phyloP scores from a whole-genome alignment of 2,797 vertebrate species.

The Tangara arthus region DNA sequence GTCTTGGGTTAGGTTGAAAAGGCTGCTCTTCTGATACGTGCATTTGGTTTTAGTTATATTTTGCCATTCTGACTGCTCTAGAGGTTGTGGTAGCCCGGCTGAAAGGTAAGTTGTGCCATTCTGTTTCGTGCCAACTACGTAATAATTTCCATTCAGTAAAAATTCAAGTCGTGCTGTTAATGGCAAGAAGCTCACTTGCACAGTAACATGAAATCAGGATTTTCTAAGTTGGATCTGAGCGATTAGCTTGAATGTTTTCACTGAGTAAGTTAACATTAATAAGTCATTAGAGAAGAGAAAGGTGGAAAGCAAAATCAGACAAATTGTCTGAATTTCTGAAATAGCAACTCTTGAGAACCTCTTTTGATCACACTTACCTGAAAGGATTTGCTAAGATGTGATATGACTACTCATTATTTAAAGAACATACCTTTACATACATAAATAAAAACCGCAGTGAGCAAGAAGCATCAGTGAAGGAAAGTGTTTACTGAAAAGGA shows the following conservation, averaged over 20 bases:
- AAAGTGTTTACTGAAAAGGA: not conserved
- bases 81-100: not conserved
- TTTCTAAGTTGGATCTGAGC: not conserved
- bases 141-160: not conserved
- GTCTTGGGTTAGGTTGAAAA: not conserved
- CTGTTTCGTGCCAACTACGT: not conserved
- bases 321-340: slow-evolving; percentile 6
- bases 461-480: not conserved
- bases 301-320: not conserved
- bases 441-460: not conserved
- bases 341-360: not conserved
- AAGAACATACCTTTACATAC: not conserved
- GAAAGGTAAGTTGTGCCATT: not conserved
- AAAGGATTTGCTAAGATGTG: not conserved
- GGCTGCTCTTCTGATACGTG: accelerated
- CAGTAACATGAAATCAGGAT: not conserved
- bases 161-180: not conserved
- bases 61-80: not conserved
- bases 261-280: not conserved
- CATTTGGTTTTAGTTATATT: not conserved
- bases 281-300: not conserved
- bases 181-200: not conserved
- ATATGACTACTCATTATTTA: not conserved
- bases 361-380: not conserved
- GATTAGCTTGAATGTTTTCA: not conserved